Evolutionary conservation across 2,888 invertebrate genomes (phyloP), one percentile per base, ranked within the genome.

Genomic region (Pristionchus arcanus): DNA sequence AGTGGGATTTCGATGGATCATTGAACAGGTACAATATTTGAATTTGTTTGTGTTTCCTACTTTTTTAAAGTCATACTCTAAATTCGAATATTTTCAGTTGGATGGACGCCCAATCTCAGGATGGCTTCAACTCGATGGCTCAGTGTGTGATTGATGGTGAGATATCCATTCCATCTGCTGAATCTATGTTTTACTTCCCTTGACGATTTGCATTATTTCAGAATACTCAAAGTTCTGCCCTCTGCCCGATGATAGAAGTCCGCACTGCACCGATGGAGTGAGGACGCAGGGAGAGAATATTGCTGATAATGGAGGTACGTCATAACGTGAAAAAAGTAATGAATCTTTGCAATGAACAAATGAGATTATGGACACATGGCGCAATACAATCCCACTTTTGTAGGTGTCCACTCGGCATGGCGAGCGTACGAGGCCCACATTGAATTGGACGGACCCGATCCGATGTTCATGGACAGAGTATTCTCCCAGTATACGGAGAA

Each of bases 241-340:
- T 37, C 91, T 93, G 59, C 83, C 90, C 53, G 90, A 87, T 25
- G 42, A 92, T 87, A 91, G 91, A 87, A 87, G 83, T n/a, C 92
- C 92, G n/a, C 91, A 92, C 31, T 94, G 94, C 90, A 91, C 96
- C 25, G 96, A 96, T 92, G 96, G 96, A 2, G 93, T 95, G 2
- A 95, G 95, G 71, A 96, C 96, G 3, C 95, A 96, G 55, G 96
- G 96, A 49, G 96, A 96, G 93, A 96, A 96, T 92, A 96, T 96
- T 90, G 96, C 96, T 7, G 96, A 96, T 92, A 96, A 96, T 92
- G 96, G 96, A 81, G 93, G 93, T 90, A 63, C 2, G 42, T n/a
- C n/a, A n/a, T n/a, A n/a, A n/a, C n/a, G n/a, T n/a, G n/a, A n/a
- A n/a, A n/a, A n/a, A n/a, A n/a, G n/a, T n/a, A n/a, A n/a, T n/a